Evolutionary conservation across 2,113 vertebrate genomes (phyloP).

Genomic region (Seriola rivoliana): DNA sequence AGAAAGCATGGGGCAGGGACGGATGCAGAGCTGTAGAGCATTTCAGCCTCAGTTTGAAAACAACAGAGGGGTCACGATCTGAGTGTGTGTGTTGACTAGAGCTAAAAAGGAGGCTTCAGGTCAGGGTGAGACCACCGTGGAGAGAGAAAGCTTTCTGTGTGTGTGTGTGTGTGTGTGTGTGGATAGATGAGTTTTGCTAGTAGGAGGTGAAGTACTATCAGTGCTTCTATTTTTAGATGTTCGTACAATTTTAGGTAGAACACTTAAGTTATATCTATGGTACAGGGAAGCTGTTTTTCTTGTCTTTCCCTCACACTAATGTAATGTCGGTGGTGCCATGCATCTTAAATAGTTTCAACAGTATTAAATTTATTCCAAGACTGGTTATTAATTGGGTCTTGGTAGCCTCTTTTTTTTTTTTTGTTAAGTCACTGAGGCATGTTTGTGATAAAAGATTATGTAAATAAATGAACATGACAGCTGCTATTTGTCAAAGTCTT

Average conservation of each 20-base stretch:
- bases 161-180: background rate
- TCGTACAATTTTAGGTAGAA: background rate
- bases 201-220: constrained; percentile 30
- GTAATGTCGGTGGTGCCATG: constrained; percentile 4
- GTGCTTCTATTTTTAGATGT: constrained; percentile 28
- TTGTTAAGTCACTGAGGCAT: constrained; percentile 28
- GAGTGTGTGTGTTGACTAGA: constrained; percentile 53
- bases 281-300: constrained; percentile 5
- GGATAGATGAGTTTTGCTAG: background rate
- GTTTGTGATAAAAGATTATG: constrained; percentile 42
- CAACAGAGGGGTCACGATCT: constrained; percentile 57
- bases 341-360: constrained; percentile 1
- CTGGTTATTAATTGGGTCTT: constrained; percentile 22
- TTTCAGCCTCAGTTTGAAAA: constrained; percentile 65
- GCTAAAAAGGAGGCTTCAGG: constrained; percentile 63
- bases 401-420: background rate
- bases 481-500: constrained; percentile 49
- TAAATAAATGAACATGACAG: constrained; percentile 45
- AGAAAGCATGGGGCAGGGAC: constrained; percentile 28
- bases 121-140: constrained; percentile 66
- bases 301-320: constrained; percentile 6
- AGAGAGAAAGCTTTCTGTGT: constrained; percentile 30
- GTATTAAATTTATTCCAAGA: constrained; percentile 10
- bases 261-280: background rate
- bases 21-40: constrained; percentile 50